Evolutionary conservation across 2,888 invertebrate genomes (phyloP).

Genomic region (Lepidochrysops patricia): DNA sequence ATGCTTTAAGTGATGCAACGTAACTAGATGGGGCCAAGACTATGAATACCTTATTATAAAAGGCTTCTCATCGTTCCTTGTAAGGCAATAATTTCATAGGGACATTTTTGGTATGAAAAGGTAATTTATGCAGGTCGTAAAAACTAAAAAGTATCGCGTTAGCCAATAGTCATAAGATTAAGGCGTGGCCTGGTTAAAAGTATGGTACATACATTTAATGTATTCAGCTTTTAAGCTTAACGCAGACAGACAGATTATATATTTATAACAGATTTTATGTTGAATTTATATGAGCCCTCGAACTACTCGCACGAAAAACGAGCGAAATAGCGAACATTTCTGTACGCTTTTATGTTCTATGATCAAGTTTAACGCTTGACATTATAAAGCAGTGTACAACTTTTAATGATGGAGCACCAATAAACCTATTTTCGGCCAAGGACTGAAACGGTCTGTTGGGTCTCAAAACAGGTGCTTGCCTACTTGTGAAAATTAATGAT

Average conservation of each 20-base stretch:
- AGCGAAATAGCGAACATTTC: not conserved
- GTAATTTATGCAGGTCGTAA: not conserved
- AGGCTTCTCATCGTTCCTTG: not conserved
- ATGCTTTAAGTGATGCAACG: not conserved
- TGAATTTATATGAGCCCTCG: too few relatives aligned
- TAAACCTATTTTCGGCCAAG: constrained; percentile 7
- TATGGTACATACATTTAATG: not conserved
- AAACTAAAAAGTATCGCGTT: not conserved
- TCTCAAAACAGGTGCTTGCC: not conserved
- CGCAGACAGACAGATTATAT: too few relatives aligned
- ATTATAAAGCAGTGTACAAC: not conserved
- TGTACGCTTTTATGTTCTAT: not conserved
- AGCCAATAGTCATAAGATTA: not conserved
- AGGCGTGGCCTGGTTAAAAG: not conserved
- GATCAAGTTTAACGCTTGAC: not conserved
- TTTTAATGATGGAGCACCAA: not conserved
- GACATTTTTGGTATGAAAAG: not conserved
- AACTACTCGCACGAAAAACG: too few relatives aligned
- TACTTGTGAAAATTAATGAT: constrained; percentile 2
- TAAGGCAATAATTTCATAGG: not conserved
- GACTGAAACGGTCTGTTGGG: constrained; percentile 8
- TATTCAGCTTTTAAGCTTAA: not conserved
- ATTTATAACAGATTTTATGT: too few relatives aligned
- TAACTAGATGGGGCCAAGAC: not conserved
- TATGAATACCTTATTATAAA: not conserved